These are phyloP conservation scores for Oscheius onirici DNA, from an alignment of 2,888 invertebrate species.

Conservation along the genomic window DNA sequence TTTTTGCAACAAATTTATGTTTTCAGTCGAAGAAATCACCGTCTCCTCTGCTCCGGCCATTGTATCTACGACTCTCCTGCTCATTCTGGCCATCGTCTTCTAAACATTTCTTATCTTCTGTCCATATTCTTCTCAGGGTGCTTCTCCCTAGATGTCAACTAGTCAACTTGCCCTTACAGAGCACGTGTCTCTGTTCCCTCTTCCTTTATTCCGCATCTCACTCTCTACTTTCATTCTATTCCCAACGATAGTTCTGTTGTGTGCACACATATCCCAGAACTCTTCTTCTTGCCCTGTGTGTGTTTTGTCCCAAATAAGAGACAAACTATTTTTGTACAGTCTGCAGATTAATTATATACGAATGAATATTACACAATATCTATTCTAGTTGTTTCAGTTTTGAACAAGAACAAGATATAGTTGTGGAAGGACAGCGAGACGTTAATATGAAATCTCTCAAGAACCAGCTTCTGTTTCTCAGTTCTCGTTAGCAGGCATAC, in stretches of 20 bases:
- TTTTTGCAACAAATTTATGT: neutral
- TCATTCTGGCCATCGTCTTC: neutral
- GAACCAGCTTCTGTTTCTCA: too few species aligned
- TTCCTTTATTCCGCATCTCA: slow-evolving; percentile 18
- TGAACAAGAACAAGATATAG: too few species aligned
- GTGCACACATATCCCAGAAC: slow-evolving; percentile 27
- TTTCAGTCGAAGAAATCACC: slow-evolving; percentile 37
- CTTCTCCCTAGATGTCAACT: neutral
- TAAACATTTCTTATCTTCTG: neutral
- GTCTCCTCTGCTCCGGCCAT: neutral
- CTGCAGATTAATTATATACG: neutral
- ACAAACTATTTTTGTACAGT: neutral
- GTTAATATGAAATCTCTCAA: too few species aligned
- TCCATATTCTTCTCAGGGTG: slow-evolving; percentile 2
- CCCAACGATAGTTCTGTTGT: slow-evolving; percentile 28
- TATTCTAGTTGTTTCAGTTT: too few species aligned
- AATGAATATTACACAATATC: too few species aligned
- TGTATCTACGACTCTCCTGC: neutral
- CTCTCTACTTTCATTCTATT: slow-evolving; percentile 18
- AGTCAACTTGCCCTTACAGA: slow-evolving; percentile 3
- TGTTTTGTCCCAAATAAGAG: neutral
- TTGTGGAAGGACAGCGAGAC: too few species aligned
- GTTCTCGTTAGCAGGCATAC: too few species aligned
- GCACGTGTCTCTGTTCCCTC: slow-evolving; percentile 14
- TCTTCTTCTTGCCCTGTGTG: slow-evolving; percentile 20